Evolutionary conservation across 92 coral and sea anemone genomes (phyloP).

Genomic region (Phenganax subtilis): DNA sequence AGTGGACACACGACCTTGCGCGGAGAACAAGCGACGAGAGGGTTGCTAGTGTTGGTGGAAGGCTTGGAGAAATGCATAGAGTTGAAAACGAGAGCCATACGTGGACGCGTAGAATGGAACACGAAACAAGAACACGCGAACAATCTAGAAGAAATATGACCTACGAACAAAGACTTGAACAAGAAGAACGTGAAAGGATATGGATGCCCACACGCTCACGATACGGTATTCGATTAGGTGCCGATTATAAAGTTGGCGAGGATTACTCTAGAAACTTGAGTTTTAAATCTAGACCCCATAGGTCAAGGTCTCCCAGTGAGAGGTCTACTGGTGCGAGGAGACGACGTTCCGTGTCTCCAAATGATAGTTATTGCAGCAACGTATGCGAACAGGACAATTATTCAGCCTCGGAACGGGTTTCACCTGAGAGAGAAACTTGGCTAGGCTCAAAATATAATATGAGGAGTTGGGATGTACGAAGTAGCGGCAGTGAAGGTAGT

Average conservation of each 20-base stretch:
- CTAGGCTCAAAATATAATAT: not conserved
- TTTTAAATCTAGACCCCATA: not conserved
- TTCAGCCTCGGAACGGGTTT: not conserved
- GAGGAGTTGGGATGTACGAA: not conserved
- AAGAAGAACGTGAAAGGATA: too few relatives aligned
- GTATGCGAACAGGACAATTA: not conserved
- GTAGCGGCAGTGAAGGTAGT: constrained; percentile 4
- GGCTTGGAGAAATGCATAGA: too few relatives aligned
- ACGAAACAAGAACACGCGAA: too few relatives aligned
- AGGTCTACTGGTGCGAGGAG: not conserved
- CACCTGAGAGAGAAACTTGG: constrained; percentile 15
- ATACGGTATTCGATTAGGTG: not conserved
- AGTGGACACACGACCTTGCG: not conserved
- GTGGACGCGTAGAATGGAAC: too few relatives aligned
- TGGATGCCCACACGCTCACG: not conserved
- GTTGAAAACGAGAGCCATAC: too few relatives aligned
- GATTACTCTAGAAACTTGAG: not conserved
- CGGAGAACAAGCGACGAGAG: too few relatives aligned
- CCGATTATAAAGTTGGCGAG: not conserved
- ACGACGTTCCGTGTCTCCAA: constrained; percentile 1
- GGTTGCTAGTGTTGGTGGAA: too few relatives aligned
- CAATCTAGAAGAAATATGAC: too few relatives aligned
- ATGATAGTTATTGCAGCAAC: not conserved
- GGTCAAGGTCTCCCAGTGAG: constrained; percentile 7
- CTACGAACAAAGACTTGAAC: too few relatives aligned